These are phyloP conservation scores for Drosophila auraria DNA, from an alignment of 1,140 invertebrate species.

Conservation along the genomic window DNA sequence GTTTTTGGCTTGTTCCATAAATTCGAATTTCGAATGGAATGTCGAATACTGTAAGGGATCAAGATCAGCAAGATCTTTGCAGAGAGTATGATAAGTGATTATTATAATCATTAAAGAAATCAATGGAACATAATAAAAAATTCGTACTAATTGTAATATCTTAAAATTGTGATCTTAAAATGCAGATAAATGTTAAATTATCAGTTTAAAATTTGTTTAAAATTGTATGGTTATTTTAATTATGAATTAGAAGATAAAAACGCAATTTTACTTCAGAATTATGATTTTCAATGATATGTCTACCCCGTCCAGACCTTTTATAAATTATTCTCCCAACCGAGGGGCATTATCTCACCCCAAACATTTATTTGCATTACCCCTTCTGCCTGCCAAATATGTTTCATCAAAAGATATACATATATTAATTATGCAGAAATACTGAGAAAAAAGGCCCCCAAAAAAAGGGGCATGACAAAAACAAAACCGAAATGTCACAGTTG, in stretches of 20 bases:
- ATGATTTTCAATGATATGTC: no score
- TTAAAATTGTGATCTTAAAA: no score
- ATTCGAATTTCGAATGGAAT: constrained; percentile 10
- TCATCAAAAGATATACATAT: constrained; percentile 66
- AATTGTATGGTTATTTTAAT: no score
- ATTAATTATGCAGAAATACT: constrained; percentile 72
- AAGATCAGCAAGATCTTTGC: background rate
- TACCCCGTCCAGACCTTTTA: background rate
- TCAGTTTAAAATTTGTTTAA: no score
- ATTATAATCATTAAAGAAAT: no score
- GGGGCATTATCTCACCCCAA: constrained; percentile 44
- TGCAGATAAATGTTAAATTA: no score
- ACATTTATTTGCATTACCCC: constrained; percentile 75
- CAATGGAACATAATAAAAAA: no score
- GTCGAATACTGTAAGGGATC: background rate
- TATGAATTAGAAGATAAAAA: no score
- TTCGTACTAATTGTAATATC: no score
- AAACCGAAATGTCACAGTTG: constrained; percentile 67
- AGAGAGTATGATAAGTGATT: background rate
- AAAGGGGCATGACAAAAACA: constrained; percentile 43
- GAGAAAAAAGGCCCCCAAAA: constrained; percentile 18
- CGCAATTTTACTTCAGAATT: no score
- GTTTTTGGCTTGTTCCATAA: constrained; percentile 26
- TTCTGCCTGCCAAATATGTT: constrained; percentile 67
- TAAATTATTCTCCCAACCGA: constrained; percentile 11